Base-by-base conservation (phyloP, 2,888 invertebrate genomes). In the Mythimna loreyi region DNA sequence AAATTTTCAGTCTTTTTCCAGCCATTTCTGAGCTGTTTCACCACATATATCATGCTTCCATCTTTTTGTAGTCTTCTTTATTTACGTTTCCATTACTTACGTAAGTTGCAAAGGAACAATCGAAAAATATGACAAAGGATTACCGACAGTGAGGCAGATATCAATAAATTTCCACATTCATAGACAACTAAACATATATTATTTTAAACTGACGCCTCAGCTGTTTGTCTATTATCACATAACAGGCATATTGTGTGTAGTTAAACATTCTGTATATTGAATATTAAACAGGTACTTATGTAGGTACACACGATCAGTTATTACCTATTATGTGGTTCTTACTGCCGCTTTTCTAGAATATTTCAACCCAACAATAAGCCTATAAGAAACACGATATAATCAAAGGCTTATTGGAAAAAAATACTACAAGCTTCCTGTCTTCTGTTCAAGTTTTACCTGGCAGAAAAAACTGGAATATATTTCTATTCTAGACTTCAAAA, bases 201-300 rank as follows among this genome's bases (percentile, higher is more conserved):
- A 47, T 75, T 59, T 52, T 53, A 23, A 59, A 50, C 47, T 56
- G 67, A 77, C 78, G 59, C 62, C 67, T 56, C 11, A 16, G 7
- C 9, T 77, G 16, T 72, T 75, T 77, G 72, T 55, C 49, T 62
- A 62, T 62, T 67, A 77, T 43, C 78, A 72, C 49, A 55, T 50
- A 63, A 60, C 67, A 67, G 40, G 33, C 40, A 40, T 53, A 61
- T 43, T 45, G 33, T 59, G 50, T 72, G 49, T 72, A 55, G 25
- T 62, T 55, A 77, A 76, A 71, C 43, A 72, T 50, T 2, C 0
- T 55, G n/a, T 66, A 55, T 55, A 59, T 72, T 58, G 72, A 77
- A 75, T 75, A 72, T 77, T 59, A 52, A 77, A 67, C 58, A 66
- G 40, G 67, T 59, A 28, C 65, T 67, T 74, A 74, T 13, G 25